Evolutionary conservation across 2,888 invertebrate genomes (phyloP).

Genomic region (Sclerodermus sp.): DNA sequence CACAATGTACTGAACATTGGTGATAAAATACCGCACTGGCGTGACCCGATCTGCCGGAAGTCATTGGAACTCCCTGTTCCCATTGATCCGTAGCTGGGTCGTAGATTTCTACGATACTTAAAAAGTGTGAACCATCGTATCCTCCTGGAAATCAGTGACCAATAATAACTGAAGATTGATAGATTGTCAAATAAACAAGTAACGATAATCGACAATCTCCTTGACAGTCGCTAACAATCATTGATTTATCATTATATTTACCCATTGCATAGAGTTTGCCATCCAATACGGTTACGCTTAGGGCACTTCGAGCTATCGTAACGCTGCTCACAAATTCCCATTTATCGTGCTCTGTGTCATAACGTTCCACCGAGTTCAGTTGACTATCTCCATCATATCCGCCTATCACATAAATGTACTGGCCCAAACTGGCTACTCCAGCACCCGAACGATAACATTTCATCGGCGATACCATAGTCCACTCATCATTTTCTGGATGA

Average conservation of each 20-base stretch:
- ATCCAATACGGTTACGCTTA: constrained; percentile 84
- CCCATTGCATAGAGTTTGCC: constrained; percentile 88
- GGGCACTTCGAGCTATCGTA: constrained; percentile 80
- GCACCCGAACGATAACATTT: constrained; percentile 80
- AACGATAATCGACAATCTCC: not conserved
- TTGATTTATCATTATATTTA: too few species aligned
- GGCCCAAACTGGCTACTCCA: constrained; percentile 82
- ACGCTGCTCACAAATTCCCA: constrained; percentile 82
- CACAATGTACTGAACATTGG: constrained; percentile 62
- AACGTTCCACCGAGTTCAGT: constrained; percentile 81
- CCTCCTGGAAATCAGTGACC: constrained; percentile 69
- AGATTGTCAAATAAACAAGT: not conserved
- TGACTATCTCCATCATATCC: constrained; percentile 89
- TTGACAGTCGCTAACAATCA: too few species aligned
- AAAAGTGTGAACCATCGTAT: constrained; percentile 84
- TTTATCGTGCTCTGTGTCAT: constrained; percentile 77
- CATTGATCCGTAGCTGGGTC: constrained; percentile 77
- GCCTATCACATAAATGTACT: constrained; percentile 89
- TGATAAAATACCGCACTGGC: constrained; percentile 88
- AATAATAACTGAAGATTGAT: too few species aligned
- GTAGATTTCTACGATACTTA: constrained; percentile 86
- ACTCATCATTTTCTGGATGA: constrained; percentile 89
- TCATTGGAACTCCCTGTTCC: constrained; percentile 75
- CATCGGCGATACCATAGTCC: constrained; percentile 83
- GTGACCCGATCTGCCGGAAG: constrained; percentile 87